A percentile compares a stretch with the other conserved stretches of the same genome.
phyloP scores from a whole-genome alignment of 2,888 invertebrate genomes.

The Kuschelorhynchus macadamiae region DNA sequence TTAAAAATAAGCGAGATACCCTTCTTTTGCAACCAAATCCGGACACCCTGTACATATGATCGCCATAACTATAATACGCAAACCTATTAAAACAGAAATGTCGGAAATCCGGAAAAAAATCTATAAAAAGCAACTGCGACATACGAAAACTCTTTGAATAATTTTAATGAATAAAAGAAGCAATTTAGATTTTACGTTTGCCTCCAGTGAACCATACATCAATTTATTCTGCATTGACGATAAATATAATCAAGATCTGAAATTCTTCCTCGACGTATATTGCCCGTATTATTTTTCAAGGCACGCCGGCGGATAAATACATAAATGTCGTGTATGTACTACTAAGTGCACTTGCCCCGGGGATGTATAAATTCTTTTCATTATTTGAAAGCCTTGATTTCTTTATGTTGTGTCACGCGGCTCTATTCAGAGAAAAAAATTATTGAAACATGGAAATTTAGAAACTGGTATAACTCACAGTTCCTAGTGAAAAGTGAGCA shows the following conservation, averaged over 20 bases:
- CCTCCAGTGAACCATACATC: conserved; percentile 8
- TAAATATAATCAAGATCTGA: not conserved
- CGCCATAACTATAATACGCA: too few species aligned
- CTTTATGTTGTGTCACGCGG: conserved; percentile 1
- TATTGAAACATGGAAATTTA: too few species aligned
- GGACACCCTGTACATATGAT: too few species aligned
- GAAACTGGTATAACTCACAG: too few species aligned
- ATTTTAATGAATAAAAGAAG: conserved; percentile 20
- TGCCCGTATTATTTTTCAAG: not conserved
- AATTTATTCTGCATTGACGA: conserved; percentile 5
- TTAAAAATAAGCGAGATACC: too few species aligned
- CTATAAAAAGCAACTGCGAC: not conserved
- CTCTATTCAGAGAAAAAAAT: too few species aligned
- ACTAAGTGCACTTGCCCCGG: too few species aligned
- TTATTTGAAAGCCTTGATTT: not conserved
- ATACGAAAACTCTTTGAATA: conserved; percentile 16
- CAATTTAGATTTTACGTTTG: conserved; percentile 17
- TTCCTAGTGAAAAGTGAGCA: too few species aligned
- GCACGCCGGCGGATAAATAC: not conserved
- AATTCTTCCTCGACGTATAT: not conserved
- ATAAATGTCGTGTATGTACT: not conserved
- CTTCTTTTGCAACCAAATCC: too few species aligned
- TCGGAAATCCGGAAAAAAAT: too few species aligned
- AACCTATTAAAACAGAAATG: too few species aligned
- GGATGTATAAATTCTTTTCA: too few species aligned